A percentile compares a stretch with the other conserved stretches of the same genome.
phyloP scores from a whole-genome alignment of 2,113 vertebrate genomes.

The Cinclus cinclus region DNA sequence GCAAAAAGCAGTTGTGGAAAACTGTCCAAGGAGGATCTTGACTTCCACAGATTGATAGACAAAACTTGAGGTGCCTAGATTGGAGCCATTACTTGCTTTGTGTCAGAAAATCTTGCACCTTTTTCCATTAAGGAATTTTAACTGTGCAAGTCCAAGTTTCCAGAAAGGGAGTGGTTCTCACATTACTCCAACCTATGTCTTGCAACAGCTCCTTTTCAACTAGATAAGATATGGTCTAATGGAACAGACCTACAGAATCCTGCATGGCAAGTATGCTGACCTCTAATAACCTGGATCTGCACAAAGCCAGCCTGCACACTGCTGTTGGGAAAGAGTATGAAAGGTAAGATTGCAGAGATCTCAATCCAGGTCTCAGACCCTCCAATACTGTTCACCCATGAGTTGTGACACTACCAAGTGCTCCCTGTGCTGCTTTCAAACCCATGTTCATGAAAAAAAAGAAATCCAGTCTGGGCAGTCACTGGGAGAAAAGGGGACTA shows the following conservation, averaged over 20 bases:
- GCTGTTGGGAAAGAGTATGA: neutral
- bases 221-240: constrained; percentile 16
- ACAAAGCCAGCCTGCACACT: neutral
- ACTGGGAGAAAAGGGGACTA: neutral
- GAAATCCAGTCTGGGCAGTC: neutral
- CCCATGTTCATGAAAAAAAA: neutral
- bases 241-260: neutral
- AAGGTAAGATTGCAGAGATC: neutral
- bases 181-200: neutral
- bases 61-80: neutral
- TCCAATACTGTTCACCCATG: fast-evolving
- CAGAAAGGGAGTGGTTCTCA: neutral
- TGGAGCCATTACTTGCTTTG: neutral
- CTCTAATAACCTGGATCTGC: neutral
- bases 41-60: neutral
- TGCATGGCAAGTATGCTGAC: neutral
- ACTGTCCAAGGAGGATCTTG: neutral
- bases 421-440: neutral
- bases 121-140: neutral
- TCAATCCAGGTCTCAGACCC: neutral
- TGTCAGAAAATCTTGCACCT: neutral
- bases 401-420: neutral
- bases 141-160: neutral
- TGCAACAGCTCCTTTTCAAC: neutral
- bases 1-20: neutral